These are phyloP conservation scores for Tachycineta bicolor DNA, from an alignment of 2,113 vertebrate species.

Conservation along the genomic window DNA sequence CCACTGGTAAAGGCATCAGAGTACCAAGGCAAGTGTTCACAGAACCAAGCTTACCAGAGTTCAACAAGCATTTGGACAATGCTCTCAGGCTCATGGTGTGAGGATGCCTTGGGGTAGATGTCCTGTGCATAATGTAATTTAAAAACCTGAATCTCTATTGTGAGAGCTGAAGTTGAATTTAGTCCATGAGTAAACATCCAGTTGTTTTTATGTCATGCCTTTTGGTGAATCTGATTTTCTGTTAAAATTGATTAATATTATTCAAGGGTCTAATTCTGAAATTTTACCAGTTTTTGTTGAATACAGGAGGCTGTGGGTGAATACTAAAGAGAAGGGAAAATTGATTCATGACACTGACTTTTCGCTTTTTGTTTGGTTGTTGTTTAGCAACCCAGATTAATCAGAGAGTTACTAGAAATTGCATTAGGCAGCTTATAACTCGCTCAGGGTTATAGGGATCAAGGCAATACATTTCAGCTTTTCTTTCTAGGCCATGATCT, in stretches of 20 bases:
- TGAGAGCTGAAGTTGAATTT: not conserved
- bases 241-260: not conserved
- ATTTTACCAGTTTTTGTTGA: not conserved
- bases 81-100: not conserved
- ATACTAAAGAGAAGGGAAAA: not conserved
- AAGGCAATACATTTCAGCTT: not conserved
- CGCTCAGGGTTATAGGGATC: not conserved
- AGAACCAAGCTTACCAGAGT: not conserved
- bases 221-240: not conserved
- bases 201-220: not conserved
- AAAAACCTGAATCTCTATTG: not conserved
- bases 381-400: not conserved
- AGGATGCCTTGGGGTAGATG: not conserved
- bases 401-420: not conserved
- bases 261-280: not conserved
- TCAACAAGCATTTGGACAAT: not conserved
- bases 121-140: not conserved
- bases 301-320: not conserved
- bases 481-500: not conserved
- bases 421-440: not conserved
- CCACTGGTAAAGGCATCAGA: not conserved
- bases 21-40: not conserved
- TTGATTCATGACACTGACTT: not conserved
- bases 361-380: not conserved
- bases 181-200: not conserved